These are phyloP conservation scores for Emydoidea blandingii DNA, from an alignment of 2,797 vertebrate genomes.

Conservation along the genomic window DNA sequence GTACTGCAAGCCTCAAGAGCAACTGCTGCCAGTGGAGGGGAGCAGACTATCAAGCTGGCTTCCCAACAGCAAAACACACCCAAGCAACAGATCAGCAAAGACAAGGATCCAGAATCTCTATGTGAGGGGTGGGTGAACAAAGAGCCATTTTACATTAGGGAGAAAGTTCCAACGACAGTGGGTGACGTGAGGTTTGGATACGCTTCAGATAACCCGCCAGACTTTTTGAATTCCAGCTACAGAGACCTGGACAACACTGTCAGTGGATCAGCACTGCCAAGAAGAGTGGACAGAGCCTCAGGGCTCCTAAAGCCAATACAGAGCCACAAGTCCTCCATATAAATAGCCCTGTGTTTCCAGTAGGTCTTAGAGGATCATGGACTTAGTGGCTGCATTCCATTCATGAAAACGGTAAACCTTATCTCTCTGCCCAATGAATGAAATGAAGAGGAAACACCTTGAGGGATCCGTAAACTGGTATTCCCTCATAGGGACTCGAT, in stretches of 20 bases:
- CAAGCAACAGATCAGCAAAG: not conserved
- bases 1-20: not conserved
- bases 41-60: not conserved
- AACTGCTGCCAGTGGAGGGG: not conserved
- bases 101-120: accelerated
- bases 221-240: not conserved
- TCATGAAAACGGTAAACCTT: not conserved
- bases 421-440: not conserved
- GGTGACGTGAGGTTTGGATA: not conserved
- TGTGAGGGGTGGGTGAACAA: not conserved
- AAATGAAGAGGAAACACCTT: not conserved
- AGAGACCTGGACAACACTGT: not conserved
- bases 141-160: not conserved
- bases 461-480: not conserved
- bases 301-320: not conserved
- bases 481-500: not conserved
- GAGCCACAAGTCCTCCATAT: not conserved
- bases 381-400: not conserved
- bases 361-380: not conserved
- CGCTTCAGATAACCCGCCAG: not conserved
- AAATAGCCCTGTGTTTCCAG: not conserved
- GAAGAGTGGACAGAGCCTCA: not conserved
- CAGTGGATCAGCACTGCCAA: not conserved
- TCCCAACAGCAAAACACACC: accelerated
- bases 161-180: accelerated